phyloP scores from a whole-genome alignment of 1,140 invertebrate species.

The Asbolus verrucosus region DNA sequence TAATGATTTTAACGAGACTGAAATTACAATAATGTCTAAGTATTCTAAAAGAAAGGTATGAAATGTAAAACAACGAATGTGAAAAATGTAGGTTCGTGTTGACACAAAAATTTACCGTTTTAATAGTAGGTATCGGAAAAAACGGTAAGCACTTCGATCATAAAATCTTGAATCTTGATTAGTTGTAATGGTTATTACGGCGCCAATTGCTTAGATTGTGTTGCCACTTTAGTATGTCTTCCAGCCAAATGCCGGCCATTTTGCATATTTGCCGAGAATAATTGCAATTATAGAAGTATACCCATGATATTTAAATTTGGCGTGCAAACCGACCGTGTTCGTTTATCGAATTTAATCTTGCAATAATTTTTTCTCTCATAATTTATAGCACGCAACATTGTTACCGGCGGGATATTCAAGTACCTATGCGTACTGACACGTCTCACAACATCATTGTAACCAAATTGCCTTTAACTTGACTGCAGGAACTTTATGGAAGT shows the following conservation, averaged over 20 bases:
- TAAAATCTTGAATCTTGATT: no score
- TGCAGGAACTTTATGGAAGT: not conserved
- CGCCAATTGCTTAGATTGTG: no score
- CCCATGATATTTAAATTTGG: conserved; percentile 30
- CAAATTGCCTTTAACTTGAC: conserved; percentile 1
- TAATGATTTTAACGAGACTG: no score
- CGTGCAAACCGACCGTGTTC: conserved; percentile 27
- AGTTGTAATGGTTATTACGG: no score
- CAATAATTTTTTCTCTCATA: conserved; percentile 35
- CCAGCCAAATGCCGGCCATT: not conserved
- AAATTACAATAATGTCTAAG: no score
- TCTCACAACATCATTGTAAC: conserved; percentile 20
- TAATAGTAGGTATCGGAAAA: no score
- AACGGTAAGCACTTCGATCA: no score
- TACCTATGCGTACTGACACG: conserved; percentile 8
- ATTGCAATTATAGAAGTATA: conserved; percentile 25
- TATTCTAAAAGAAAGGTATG: no score
- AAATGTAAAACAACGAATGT: no score
- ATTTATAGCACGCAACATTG: conserved; percentile 31
- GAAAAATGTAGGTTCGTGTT: no score
- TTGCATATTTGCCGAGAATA: not conserved
- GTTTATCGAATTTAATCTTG: conserved; percentile 34
- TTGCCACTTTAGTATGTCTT: no score
- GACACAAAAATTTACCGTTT: no score
- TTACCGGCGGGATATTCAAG: conserved; percentile 16